Evolutionary conservation across 92 coral and sea anemone species (phyloP).

Genomic region (Paragorgia papillata): DNA sequence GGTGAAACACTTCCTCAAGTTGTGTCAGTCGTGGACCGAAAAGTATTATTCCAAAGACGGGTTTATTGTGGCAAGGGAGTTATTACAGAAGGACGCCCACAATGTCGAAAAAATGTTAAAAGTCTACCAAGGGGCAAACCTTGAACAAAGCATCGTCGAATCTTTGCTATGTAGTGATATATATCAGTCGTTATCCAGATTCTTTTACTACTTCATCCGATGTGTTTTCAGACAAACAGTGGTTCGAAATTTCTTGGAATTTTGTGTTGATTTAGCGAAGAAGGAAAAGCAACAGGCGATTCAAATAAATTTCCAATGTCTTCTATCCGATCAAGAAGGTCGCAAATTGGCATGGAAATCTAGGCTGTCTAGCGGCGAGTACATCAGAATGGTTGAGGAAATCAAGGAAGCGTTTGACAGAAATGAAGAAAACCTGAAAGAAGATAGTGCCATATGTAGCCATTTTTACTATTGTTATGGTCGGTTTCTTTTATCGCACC

Average conservation of each 20-base stretch:
- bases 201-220: constrained; percentile 14
- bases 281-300: neutral
- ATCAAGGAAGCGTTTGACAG: neutral
- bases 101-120: constrained; percentile 8
- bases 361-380: too few species aligned
- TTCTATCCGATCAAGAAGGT: constrained; percentile 16
- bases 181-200: constrained; percentile 20
- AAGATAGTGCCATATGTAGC: neutral
- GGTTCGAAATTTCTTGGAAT: constrained; percentile 7
- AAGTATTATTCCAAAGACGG: neutral
- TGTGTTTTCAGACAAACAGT: neutral
- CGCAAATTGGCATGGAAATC: neutral
- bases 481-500: neutral
- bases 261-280: neutral
- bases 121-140: neutral
- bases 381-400: neutral
- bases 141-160: neutral
- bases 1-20: constrained; percentile 13
- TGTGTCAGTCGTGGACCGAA: constrained; percentile 15
- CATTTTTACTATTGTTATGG: constrained; percentile 12
- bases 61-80: neutral
- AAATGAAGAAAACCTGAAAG: neutral
- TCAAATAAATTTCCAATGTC: constrained; percentile 10
- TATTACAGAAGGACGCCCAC: constrained; percentile 9
- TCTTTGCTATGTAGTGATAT: constrained; percentile 19